Evolutionary conservation across 2,797 vertebrate species (phyloP).

Genomic region (Tarsius wallacei): DNA sequence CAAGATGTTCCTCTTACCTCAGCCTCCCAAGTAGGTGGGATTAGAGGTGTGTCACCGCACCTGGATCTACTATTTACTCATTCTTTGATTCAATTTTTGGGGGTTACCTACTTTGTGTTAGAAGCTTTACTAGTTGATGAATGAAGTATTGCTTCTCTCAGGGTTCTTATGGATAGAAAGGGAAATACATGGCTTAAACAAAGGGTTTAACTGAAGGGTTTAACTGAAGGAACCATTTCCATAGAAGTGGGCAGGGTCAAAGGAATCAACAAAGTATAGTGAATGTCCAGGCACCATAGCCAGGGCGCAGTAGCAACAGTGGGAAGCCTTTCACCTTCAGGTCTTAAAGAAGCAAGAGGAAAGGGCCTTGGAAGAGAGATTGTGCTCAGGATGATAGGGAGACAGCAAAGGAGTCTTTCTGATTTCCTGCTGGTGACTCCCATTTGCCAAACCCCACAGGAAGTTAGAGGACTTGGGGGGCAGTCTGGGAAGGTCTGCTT

Average conservation of each 20-base stretch:
- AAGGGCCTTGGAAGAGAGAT: neutral
- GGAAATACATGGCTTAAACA: slow-evolving; percentile 24
- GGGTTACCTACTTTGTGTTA: neutral
- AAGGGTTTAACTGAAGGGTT: slow-evolving; percentile 2
- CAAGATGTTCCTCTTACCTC: neutral
- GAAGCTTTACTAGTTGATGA: slow-evolving; percentile 23
- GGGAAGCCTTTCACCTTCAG: neutral
- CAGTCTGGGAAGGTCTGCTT: neutral
- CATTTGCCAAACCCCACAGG: slow-evolving; percentile 21
- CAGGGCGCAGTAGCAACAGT: neutral
- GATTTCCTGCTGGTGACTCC: neutral
- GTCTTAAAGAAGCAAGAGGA: neutral
- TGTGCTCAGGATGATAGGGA: neutral
- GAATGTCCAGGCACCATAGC: neutral
- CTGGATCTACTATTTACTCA: neutral
- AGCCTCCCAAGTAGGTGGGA: neutral
- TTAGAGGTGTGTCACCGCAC: neutral
- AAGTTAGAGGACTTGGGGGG: neutral
- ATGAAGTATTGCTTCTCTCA: neutral
- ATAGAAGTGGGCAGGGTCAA: neutral
- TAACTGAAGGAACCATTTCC: neutral
- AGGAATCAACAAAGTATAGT: neutral
- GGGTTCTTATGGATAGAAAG: neutral
- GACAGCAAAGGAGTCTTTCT: neutral
- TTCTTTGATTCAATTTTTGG: neutral